Conservation (phyloP, 1,140 invertebrate genomes). For the Pseudomyrmex sp. region DNA sequence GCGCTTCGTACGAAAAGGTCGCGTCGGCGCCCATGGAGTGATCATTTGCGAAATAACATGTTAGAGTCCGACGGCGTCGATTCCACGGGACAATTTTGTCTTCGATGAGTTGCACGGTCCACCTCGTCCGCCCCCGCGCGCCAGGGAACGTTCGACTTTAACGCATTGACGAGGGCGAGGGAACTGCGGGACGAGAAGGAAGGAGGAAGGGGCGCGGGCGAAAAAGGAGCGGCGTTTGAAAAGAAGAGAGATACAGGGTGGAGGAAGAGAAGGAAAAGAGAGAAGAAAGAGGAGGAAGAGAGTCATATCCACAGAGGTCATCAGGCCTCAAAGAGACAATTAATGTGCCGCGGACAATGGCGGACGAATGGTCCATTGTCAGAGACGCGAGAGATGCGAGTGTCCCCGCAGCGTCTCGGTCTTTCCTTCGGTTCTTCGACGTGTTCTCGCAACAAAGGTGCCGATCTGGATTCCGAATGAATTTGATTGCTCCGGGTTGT, state of each 20-base stretch:
- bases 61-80: conserved; percentile 21
- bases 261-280: conserved; percentile 5
- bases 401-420: conserved; percentile 75
- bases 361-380: conserved; percentile 77
- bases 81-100: conserved; percentile 49
- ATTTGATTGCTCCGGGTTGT: neutral
- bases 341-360: conserved; percentile 77
- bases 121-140: conserved; percentile 30
- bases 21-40: neutral
- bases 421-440: conserved; percentile 18
- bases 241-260: neutral
- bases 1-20: neutral
- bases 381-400: conserved; percentile 68
- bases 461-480: neutral
- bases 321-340: conserved; percentile 80
- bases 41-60: conserved; percentile 34
- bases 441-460: conserved; percentile 60
- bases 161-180: conserved; percentile 4
- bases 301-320: conserved; percentile 72
- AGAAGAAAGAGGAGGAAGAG: conserved; percentile 18
- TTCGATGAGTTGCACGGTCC: conserved; percentile 47
- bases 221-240: conserved; percentile 41
- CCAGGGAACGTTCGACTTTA: conserved; percentile 29
- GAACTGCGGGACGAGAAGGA: conserved; percentile 14
- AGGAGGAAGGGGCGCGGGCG: conserved; percentile 31